Evolutionary conservation across 2,888 invertebrate species (phyloP), one percentile per base, ranked within the genome.

Genomic region (Aporophyla nigra): DNA sequence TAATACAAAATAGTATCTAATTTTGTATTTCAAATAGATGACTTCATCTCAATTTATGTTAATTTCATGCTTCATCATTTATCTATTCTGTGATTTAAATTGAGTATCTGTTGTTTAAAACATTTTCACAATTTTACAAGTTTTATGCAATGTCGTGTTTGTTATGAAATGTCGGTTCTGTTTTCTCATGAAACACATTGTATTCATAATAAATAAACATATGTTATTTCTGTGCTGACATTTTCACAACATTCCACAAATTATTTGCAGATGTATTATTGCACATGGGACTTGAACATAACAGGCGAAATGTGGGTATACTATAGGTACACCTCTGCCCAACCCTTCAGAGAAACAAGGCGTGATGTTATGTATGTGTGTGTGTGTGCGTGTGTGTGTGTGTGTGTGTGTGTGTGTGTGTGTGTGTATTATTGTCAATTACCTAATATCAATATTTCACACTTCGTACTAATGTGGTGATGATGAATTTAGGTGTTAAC

Each of bases 1-100:
- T 27, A 43, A 43, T 59, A 33, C 24, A 59, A n/a, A 46, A 40
- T 33, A 33, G 14, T 33, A 1, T 33, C 33, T 49, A 54, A n/a
- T 56, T 56, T 74, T 51, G 21, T n/a, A 46, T 58, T 21, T 56
- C 9, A 63, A 58, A 63, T 58, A 43, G 27, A 53, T 33, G 27
- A 27, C n/a, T 12, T 54, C 54, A 46, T 63, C 16, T 53, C 19
- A 56, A 76, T 54, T 71, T 27, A 56, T 66, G 53, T 70, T 58
- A 65, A 65, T 43, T 65, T 49, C 21, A 65, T 66, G 16, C 7
- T 77, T 54, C 53, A 46, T 65, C 33, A 59, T 21, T 16, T 33
- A 58, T 46, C 43, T 65, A 58, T 10, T 69, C 16, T 69, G 76
- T 24, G 43, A 76, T 77, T 63, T 56, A 58, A 65, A 58, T 63